Base-by-base conservation (phyloP, 1,140 invertebrate species). In the Centruroides sculpturatus region DNA sequence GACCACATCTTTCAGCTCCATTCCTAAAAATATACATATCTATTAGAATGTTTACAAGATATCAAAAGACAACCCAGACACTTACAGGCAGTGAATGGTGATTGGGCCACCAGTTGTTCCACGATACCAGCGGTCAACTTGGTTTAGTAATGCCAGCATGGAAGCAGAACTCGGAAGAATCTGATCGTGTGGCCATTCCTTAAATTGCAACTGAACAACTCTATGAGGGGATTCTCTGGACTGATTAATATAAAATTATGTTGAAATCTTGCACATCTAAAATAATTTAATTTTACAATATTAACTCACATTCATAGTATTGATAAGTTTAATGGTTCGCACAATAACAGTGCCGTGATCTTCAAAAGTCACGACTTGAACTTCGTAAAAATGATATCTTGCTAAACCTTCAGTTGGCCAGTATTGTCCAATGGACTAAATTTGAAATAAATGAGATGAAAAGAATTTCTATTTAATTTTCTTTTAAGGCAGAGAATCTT, bases 1-100 rank as follows among this genome's bases (percentile, higher is more conserved):
- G 50, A 4, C 75, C 74, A 64, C 70, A 71, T 51, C 71, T 69
- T 52, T 68, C 72, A 5, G 71, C 72, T n/a, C 74, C 75, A 69
- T 77, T 73, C 71, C 75, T 77, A 59, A 62, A 34, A 47, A 34
- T 11, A n/a, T 47, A 9, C 3, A 46, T 35, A 50, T 4, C 5
- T 57, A 35, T 5, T n/a, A 13, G 34, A 41, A 12, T 55, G n/a
- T 36, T 5, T 49, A 9, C 5, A 46, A 9, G 0, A 47, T 57
- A 8, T 34, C 13, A 23, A 23, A 13, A 36, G 8, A 46, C 6
- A 55, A 59, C 49, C 11, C 23, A 6, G 36, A 57, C 49, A 6
- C 61, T 53, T 50, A 68, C 63, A 56, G 23, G 62, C 61, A 65
- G 56, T 62, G 66, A 11, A 61, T 49, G 11, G 59, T 62, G 2